Percentiles rank a stretch among this genome's conserved stretches.
Conservation (phyloP, 2,888 invertebrate genomes). For the Cyclophora albipunctata region DNA sequence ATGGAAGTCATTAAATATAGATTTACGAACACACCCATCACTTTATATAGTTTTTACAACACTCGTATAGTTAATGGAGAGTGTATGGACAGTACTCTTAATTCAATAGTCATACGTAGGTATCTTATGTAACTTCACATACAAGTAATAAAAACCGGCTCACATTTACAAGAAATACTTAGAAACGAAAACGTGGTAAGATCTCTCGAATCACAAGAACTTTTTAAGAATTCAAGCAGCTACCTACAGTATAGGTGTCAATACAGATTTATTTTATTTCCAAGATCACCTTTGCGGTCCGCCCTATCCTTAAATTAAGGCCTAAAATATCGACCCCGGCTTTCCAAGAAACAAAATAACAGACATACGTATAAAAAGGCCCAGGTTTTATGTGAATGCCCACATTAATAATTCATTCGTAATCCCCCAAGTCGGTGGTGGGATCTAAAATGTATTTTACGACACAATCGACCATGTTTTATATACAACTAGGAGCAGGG, state of each 20-base stretch:
- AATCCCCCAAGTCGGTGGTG: slow-evolving; percentile 55
- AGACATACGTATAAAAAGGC: slow-evolving; percentile 39
- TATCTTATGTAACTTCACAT: too few relatives aligned
- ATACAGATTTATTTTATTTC: slow-evolving; percentile 3
- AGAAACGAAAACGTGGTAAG: too few relatives aligned
- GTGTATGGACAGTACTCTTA: too few relatives aligned
- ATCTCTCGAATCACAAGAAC: too few relatives aligned
- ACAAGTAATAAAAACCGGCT: too few relatives aligned
- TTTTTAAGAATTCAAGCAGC: too few relatives aligned
- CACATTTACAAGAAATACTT: too few relatives aligned
- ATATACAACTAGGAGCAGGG: slow-evolving; percentile 29
- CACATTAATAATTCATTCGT: slow-evolving; percentile 69
- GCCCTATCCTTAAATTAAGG: slow-evolving; percentile 8
- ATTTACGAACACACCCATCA: slow-evolving; percentile 24
- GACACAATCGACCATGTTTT: slow-evolving; percentile 50
- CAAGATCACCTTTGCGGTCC: slow-evolving; percentile 1
- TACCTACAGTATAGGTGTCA: background rate
- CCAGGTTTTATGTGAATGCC: slow-evolving; percentile 55
- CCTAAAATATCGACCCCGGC: slow-evolving; percentile 28
- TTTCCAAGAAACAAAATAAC: slow-evolving; percentile 32
- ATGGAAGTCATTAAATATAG: slow-evolving; percentile 34
- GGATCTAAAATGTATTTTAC: slow-evolving; percentile 54
- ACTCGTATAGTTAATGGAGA: too few relatives aligned
- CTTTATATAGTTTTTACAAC: too few relatives aligned
- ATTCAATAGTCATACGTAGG: too few relatives aligned